Evolutionary conservation across 1,140 invertebrate species (phyloP).

Genomic region (Lepidurus packardi): DNA sequence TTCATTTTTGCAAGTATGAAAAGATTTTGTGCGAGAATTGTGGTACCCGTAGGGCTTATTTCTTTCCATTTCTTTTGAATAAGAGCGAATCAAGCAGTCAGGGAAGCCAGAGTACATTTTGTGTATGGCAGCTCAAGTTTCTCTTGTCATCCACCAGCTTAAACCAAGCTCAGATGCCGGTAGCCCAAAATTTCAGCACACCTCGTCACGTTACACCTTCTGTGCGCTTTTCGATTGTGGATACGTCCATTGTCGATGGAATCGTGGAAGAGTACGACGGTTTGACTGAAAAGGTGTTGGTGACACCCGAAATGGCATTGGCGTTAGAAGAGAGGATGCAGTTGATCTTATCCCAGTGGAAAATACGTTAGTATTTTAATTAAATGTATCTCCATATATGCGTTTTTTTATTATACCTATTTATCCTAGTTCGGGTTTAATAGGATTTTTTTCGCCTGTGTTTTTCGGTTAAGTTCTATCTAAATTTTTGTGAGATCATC

Average conservation of each 20-base stretch:
- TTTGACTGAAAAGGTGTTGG: slow-evolving; percentile 41
- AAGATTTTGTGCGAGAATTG: neutral
- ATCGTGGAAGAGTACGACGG: neutral
- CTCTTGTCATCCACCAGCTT: slow-evolving; percentile 46
- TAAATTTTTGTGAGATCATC: too few species aligned
- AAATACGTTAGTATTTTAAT: slow-evolving; percentile 43
- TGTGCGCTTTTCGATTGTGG: neutral
- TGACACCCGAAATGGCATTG: slow-evolving; percentile 48
- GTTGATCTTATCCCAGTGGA: slow-evolving; percentile 52
- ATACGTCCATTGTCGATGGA: neutral
- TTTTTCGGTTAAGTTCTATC: too few species aligned
- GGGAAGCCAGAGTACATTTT: slow-evolving; percentile 47
- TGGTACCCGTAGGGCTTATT: neutral
- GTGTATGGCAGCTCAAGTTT: slow-evolving; percentile 62
- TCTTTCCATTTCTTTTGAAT: neutral
- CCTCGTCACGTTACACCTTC: neutral
- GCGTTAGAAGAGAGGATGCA: slow-evolving; percentile 54
- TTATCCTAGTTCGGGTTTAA: neutral
- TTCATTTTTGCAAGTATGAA: slow-evolving; percentile 59
- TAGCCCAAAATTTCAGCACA: neutral
- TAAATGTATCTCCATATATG: neutral
- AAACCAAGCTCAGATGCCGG: slow-evolving; percentile 36
- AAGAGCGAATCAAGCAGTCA: slow-evolving; percentile 47
- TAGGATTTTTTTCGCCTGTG: too few species aligned
- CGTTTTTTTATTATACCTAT: neutral